These are phyloP conservation scores for Decapterus maruadsi DNA, from an alignment of 2,797 vertebrate species.

Conservation along the genomic window DNA sequence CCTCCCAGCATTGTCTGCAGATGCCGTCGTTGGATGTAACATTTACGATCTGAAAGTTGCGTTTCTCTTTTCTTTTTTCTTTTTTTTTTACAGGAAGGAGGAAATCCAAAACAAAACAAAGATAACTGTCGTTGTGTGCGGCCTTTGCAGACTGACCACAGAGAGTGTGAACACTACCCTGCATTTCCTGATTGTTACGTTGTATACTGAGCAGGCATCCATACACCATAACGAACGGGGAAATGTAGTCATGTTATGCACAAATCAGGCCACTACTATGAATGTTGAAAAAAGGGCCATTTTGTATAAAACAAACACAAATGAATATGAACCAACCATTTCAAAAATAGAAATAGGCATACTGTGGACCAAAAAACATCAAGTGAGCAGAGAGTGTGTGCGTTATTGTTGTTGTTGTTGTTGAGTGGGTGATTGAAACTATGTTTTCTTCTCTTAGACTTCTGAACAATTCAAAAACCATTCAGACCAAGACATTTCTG, in stretches of 20 bases:
- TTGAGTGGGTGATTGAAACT: constrained; percentile 59
- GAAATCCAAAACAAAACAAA: constrained; percentile 72
- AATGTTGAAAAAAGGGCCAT: constrained; percentile 56
- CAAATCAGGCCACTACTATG: constrained; percentile 63
- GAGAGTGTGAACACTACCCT: constrained; percentile 78
- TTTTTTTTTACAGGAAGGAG: constrained; percentile 63
- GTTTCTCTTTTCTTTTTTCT: constrained; percentile 17
- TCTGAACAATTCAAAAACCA: constrained; percentile 54
- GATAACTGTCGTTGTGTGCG: constrained; percentile 71
- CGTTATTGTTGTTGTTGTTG: constrained; percentile 23
- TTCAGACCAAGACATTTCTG: constrained; percentile 55
- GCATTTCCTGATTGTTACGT: constrained; percentile 74
- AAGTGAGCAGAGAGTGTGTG: constrained; percentile 62
- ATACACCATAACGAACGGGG: constrained; percentile 60
- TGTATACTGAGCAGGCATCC: constrained; percentile 70
- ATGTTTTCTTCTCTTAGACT: constrained; percentile 60
- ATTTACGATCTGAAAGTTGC: constrained; percentile 80
- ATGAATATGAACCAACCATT: constrained; percentile 65
- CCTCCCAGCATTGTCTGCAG: constrained; percentile 67
- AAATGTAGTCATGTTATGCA: constrained; percentile 66
- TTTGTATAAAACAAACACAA: constrained; percentile 51
- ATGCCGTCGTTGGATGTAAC: constrained; percentile 81
- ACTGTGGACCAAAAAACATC: constrained; percentile 74
- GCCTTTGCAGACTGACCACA: constrained; percentile 73
- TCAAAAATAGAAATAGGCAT: constrained; percentile 53